Evolutionary conservation across 1,140 invertebrate genomes (phyloP), one percentile per base, ranked within the genome.

Genomic region (Ditylenchus dipsaci): DNA sequence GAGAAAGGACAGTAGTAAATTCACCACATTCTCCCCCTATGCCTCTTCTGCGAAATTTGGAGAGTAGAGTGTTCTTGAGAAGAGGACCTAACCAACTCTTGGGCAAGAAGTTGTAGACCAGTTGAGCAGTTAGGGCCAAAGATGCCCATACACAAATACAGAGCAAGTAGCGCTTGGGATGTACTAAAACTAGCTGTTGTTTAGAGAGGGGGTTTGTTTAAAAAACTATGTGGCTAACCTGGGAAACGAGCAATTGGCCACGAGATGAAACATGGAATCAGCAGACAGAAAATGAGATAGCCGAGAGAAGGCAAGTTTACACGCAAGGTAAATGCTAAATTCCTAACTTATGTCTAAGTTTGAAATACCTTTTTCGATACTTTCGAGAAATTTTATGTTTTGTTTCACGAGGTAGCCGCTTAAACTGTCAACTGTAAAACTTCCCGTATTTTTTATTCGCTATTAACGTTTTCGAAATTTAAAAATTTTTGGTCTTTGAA

Each of bases 271-370:
- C 42, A 15, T 23, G 67, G 67, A 47, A 69, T 29, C 15, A 65
- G 47, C n/a, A 69, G 65, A 27, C 33, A 65, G 57, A 69, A 68
- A 8, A 68, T 26, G 9, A 69, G 68, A 38, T 69, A 69, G 7
- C 69, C 67, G 21, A 69, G 57, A 17, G 67, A 67, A 26, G 33
- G 11, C n/a, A 69, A 68, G 29, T 69, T 69, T 47, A 69, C 26
- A 21, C 65, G 61, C 8, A 69, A 15, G 11, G 29, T 42, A 30
- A 67, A 64, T 56, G 67, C 67, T 69, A 53, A 68, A 68, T 47
- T 53, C 33, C 45, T 17, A 26, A 67, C 1, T 1, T 17, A 42
- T 42, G n/a, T n/a, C n/a, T n/a, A n/a, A n/a, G n/a, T n/a, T n/a
- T n/a, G n/a, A n/a, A n/a, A n/a, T n/a, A n/a, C n/a, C n/a, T n/a